Evolutionary conservation across 1,140 invertebrate genomes (phyloP).

Genomic region (Holcopasites calliopsidis): DNA sequence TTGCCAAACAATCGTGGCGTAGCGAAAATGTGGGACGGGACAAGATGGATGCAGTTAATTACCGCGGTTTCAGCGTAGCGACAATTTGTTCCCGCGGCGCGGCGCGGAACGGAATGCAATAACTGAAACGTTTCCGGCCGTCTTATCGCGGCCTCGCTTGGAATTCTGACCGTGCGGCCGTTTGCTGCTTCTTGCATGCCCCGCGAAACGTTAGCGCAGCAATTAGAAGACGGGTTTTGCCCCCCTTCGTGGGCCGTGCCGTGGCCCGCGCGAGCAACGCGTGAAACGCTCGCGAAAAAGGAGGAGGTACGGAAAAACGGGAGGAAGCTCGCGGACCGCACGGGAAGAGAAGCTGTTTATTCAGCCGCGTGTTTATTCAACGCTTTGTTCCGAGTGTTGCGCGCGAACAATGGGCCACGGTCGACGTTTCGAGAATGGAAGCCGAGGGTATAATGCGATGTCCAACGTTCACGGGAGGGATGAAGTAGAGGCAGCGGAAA

Average conservation of each 20-base stretch:
- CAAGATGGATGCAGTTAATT: slow-evolving; percentile 47
- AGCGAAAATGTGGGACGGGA: not conserved
- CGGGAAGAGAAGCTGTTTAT: slow-evolving; percentile 33
- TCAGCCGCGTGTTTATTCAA: slow-evolving; percentile 30
- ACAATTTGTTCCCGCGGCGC: slow-evolving; percentile 36
- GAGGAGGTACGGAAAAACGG: not conserved
- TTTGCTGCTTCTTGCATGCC: not conserved
- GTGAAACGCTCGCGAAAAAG: not conserved
- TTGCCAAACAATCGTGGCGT: slow-evolving; percentile 30
- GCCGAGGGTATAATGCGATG: not conserved
- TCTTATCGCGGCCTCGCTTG: slow-evolving; percentile 29
- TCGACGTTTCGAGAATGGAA: not conserved
- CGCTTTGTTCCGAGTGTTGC: slow-evolving; percentile 10
- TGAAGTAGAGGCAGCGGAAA: not conserved
- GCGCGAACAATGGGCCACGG: slow-evolving; percentile 17
- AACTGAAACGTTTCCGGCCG: slow-evolving; percentile 35
- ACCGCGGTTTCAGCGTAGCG: not conserved
- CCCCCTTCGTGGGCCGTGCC: not conserved
- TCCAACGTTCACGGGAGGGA: not conserved
- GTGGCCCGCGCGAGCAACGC: not conserved
- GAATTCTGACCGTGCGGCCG: slow-evolving; percentile 10
- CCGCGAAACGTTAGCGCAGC: too few relatives aligned
- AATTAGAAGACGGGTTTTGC: not conserved
- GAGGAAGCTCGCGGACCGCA: not conserved
- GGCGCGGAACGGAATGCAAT: slow-evolving; percentile 37